phyloP scores from a whole-genome alignment of 2,888 invertebrate genomes.

The Sesamia inferens region DNA sequence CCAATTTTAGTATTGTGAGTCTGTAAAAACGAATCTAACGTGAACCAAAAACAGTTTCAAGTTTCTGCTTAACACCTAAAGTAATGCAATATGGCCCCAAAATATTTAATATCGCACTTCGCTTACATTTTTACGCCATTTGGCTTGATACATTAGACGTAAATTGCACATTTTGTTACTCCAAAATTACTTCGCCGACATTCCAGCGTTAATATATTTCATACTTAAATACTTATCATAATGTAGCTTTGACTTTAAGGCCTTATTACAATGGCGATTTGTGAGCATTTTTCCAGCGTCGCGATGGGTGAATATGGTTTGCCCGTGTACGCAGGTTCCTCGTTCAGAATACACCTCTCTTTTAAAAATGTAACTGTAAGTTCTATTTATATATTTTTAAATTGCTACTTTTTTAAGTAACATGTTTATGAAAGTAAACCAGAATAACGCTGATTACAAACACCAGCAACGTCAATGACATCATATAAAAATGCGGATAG shows the following conservation, averaged over 20 bases:
- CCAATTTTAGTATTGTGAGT: not conserved
- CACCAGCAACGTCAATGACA: too few relatives aligned
- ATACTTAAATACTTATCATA: slow-evolving; percentile 40
- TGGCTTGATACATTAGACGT: slow-evolving; percentile 80
- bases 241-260: slow-evolving; percentile 20
- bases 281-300: not conserved
- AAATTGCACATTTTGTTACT: slow-evolving; percentile 75
- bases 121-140: slow-evolving; percentile 74
- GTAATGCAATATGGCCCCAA: slow-evolving; percentile 54
- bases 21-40: not conserved
- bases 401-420: too few relatives aligned
- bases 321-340: not conserved
- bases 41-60: slow-evolving; percentile 12
- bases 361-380: too few relatives aligned
- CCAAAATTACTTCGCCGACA: slow-evolving; percentile 60
- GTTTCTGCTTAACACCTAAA: slow-evolving; percentile 21
- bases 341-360: too few relatives aligned
- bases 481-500: too few relatives aligned
- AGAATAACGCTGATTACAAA: too few relatives aligned
- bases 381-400: too few relatives aligned
- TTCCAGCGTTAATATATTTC: slow-evolving; percentile 55
- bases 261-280: not conserved
- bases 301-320: not conserved
- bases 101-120: slow-evolving; percentile 70
- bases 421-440: too few relatives aligned